These are phyloP conservation scores for Congeria kusceri DNA, from an alignment of 2,888 invertebrate genomes.

Conservation along the genomic window DNA sequence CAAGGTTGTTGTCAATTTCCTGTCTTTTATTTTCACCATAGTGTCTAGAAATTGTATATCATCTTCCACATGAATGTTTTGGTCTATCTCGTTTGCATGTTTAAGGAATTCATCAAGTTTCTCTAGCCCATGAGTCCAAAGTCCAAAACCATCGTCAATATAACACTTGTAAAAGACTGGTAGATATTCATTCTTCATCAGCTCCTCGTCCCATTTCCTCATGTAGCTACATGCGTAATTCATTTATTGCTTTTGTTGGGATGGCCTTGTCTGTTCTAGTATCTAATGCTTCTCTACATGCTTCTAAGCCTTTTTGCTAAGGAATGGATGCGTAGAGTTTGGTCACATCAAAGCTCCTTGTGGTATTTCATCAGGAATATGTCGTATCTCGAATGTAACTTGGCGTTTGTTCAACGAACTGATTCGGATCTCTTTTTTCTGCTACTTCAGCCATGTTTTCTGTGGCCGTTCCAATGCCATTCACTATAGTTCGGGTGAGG, in stretches of 20 bases:
- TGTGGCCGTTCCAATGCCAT: not conserved
- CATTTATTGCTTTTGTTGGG: not conserved
- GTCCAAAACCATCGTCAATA: conserved; percentile 2
- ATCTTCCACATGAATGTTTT: not conserved
- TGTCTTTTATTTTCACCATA: not conserved
- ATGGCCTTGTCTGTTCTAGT: conserved; percentile 19
- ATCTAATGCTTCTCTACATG: not conserved
- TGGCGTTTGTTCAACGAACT: conserved; percentile 5
- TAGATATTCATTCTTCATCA: not conserved
- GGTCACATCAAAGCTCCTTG: conserved; percentile 2
- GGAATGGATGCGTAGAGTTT: conserved; percentile 25
- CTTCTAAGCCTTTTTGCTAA: conserved; percentile 10
- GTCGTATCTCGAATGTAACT: conserved; percentile 24
- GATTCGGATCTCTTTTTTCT: conserved; percentile 1
- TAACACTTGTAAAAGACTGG: not conserved
- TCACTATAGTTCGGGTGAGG: not conserved
- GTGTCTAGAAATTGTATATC: not conserved
- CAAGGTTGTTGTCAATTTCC: not conserved
- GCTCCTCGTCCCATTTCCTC: no score
- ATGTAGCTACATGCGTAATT: conserved; percentile 24
- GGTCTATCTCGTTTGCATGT: not conserved
- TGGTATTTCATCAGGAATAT: not conserved
- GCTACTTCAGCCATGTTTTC: not conserved
- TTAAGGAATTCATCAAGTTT: not conserved
- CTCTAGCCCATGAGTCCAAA: conserved; percentile 4